phyloP scores from a whole-genome alignment of 2,888 invertebrate genomes.

The Mayetiola destructor region DNA sequence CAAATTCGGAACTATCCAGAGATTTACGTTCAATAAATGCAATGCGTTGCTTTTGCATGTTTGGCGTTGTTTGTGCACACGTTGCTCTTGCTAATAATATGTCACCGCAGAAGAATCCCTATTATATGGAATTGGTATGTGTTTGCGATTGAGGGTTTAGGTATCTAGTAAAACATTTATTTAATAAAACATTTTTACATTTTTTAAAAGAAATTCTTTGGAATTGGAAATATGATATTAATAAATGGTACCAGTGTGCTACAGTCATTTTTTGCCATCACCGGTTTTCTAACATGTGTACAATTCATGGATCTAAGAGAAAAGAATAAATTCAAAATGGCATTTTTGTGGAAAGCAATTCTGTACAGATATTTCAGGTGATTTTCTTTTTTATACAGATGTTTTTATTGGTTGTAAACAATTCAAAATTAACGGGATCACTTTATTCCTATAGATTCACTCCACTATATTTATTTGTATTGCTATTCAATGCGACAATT shows the following conservation, averaged over 20 bases:
- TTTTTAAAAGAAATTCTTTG: neutral
- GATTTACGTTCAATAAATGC: slow-evolving; percentile 17
- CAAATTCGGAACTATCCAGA: slow-evolving; percentile 9
- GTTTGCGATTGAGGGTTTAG: neutral
- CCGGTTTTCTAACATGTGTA: slow-evolving; percentile 16
- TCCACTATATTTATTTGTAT: slow-evolving; percentile 33
- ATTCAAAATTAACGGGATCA: too few species aligned
- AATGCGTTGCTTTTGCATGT: slow-evolving; percentile 15
- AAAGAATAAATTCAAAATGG: slow-evolving; percentile 1
- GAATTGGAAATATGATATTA: slow-evolving; percentile 13
- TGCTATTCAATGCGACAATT: slow-evolving; percentile 33
- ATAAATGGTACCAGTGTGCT: slow-evolving; percentile 17
- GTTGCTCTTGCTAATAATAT: slow-evolving; percentile 14
- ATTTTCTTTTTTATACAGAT: neutral
- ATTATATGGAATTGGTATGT: slow-evolving; percentile 17
- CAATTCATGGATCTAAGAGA: slow-evolving; percentile 13
- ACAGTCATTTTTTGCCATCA: slow-evolving; percentile 17
- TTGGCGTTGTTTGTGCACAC: slow-evolving; percentile 17
- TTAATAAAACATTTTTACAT: neutral
- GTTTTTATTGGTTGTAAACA: neutral
- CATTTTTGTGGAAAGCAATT: slow-evolving; percentile 15
- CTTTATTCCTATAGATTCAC: slow-evolving; percentile 29
- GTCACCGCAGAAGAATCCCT: slow-evolving; percentile 15
- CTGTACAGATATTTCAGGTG: slow-evolving; percentile 14
- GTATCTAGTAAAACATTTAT: neutral